Evolutionary conservation across 2,888 invertebrate genomes (phyloP), one percentile per base, ranked within the genome.

Genomic region (Mythimna ferrago): DNA sequence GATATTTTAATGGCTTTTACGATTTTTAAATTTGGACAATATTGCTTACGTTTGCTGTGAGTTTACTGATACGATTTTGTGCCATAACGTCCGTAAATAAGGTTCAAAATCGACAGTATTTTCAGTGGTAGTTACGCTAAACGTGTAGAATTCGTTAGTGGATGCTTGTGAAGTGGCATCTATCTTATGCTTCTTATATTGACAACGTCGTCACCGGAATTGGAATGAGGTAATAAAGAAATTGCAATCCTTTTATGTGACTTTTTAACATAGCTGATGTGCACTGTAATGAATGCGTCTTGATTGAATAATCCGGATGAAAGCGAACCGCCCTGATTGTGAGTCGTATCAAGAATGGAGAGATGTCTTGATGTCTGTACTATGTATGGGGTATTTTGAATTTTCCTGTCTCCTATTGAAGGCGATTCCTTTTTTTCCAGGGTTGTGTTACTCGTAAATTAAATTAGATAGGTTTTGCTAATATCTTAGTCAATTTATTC

Each of bases 181-280:
- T 91, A 92, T 93, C 92, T 93, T 92, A 86, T 89, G 92, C 92
- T 93, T 93, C 89, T 91, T 92, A 92, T 90, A 93, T 93, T 91
- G 91, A 93, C 92, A 90, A 89, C 89, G 88, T 88, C 89, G 87
- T 89, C 89, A 88, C 89, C 85, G 77, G 92, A 92, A 92, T 92
- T 82, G 86, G 82, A 93, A 92, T 92, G 92, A 91, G 91, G 90
- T 92, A 92, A 92, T 93, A 93, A 93, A 93, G 93, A 92, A 93
- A 93, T 93, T 92, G 92, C 90, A 85, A 87, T 87, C 88, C 90
- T 89, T 92, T 88, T 91, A 91, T 87, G 91, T 91, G 89, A 80
- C 86, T 88, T 87, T 87, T 89, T 88, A 89, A 88, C 89, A 87
- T 89, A 87, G 86, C 87, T 88, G 87, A 92, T 90, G 88, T 86